A percentile compares a stretch with the other conserved stretches of the same genome.
Evolutionary conservation across 1,140 invertebrate genomes (phyloP).

Genomic region (Dreissena polymorpha): DNA sequence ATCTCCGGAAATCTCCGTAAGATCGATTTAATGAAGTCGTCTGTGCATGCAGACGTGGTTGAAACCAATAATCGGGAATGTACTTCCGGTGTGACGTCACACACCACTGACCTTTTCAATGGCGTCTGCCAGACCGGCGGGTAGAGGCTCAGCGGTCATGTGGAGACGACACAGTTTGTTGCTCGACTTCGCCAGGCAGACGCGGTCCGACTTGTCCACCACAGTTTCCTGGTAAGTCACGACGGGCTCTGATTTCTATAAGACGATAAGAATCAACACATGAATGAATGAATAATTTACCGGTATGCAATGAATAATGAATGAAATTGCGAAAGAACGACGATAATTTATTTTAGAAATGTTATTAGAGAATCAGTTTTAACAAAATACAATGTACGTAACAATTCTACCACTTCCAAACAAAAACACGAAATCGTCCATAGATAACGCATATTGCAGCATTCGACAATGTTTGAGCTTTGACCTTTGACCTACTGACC

Average conservation of each 20-base stretch:
- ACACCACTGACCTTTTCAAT: conserved; percentile 89
- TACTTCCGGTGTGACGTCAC: too few relatives aligned
- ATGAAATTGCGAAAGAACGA: not conserved
- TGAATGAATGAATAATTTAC: too few relatives aligned
- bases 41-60: too few relatives aligned
- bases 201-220: conserved; percentile 93
- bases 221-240: conserved; percentile 99
- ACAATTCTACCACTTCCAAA: too few relatives aligned
- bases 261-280: conserved; percentile 5
- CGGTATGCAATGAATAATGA: not conserved
- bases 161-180: conserved; percentile 99
- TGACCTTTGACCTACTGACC: conserved; percentile 84
- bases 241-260: conserved; percentile 96
- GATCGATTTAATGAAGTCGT: too few relatives aligned
- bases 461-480: too few relatives aligned
- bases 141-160: conserved; percentile 98
- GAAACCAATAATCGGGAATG: too few relatives aligned
- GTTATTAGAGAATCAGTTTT: not conserved
- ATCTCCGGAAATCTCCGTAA: too few relatives aligned
- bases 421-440: too few relatives aligned
- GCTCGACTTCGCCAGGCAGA: conserved; percentile 98
- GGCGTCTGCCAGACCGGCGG: conserved; percentile 97
- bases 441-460: too few relatives aligned
- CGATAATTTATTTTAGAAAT: not conserved
- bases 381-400: not conserved